phyloP scores from a whole-genome alignment of 2,797 vertebrate genomes.

The Sarcoramphus papa region DNA sequence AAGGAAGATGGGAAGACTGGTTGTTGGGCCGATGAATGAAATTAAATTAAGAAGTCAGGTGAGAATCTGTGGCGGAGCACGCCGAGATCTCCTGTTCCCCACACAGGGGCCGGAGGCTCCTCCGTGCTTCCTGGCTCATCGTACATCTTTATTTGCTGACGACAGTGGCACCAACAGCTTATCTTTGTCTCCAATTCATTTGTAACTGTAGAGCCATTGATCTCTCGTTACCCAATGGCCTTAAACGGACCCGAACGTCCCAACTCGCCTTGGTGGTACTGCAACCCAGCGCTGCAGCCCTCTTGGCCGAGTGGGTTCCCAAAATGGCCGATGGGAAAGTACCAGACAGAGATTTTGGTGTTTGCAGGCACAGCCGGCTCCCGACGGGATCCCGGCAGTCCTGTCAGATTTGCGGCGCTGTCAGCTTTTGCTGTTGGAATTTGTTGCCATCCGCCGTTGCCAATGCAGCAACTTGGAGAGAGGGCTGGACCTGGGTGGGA shows the following conservation, averaged over 20 bases:
- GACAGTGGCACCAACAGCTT: background rate
- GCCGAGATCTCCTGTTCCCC: background rate
- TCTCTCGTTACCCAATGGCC: rapidly evolving
- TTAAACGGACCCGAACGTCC: background rate
- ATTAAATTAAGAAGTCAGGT: background rate
- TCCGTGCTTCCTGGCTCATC: background rate
- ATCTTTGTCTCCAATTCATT: background rate
- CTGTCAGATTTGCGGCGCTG: rapidly evolving
- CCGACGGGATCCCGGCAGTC: rapidly evolving
- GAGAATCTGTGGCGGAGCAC: background rate
- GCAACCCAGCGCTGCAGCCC: rapidly evolving
- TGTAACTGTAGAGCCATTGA: background rate
- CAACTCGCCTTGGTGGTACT: background rate
- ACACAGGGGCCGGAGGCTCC: rapidly evolving
- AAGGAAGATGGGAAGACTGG: background rate
- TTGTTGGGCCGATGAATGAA: background rate
- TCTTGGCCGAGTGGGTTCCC: background rate
- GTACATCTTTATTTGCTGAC: background rate
- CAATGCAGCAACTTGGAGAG: background rate
- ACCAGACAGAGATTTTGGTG: background rate
- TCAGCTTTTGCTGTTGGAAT: background rate
- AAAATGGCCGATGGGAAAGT: rapidly evolving
- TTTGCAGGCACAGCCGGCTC: background rate
- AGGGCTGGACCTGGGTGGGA: background rate
- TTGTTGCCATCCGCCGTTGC: rapidly evolving